Evolutionary conservation across 2,888 invertebrate genomes (phyloP).

Genomic region (Oligia strigilis): DNA sequence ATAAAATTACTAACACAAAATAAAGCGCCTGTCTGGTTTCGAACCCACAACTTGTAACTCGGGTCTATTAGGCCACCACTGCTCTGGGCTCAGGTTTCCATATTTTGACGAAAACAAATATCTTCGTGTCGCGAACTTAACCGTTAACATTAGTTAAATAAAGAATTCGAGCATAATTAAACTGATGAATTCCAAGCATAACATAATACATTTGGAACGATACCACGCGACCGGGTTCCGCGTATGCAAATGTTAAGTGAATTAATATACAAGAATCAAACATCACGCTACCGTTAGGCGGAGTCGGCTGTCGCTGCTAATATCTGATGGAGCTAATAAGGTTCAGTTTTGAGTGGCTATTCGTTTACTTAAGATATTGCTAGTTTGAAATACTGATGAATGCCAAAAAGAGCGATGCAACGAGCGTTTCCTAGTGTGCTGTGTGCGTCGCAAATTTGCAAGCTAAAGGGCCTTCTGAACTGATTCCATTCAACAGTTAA

Average conservation of each 20-base stretch:
- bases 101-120: background rate
- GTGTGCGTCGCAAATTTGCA: no score
- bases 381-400: no score
- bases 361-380: constrained; percentile 5
- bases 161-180: constrained; percentile 7
- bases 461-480: background rate
- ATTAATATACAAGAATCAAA: constrained; percentile 53
- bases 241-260: constrained; percentile 64
- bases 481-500: background rate
- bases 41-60: no score
- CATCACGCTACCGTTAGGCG: constrained; percentile 68
- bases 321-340: constrained; percentile 34
- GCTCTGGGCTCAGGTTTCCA: background rate
- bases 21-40: no score
- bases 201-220: constrained; percentile 50
- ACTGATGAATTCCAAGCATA: constrained; percentile 46
- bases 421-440: no score
- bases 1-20: no score
- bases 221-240: constrained; percentile 58
- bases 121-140: background rate
- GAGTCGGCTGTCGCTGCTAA: constrained; percentile 30
- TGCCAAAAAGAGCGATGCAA: background rate
- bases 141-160: background rate
- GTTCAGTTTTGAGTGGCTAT: constrained; percentile 12
- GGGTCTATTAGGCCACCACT: background rate